phyloP scores from a whole-genome alignment of 2,797 vertebrate species.

The Syngnathus acus region DNA sequence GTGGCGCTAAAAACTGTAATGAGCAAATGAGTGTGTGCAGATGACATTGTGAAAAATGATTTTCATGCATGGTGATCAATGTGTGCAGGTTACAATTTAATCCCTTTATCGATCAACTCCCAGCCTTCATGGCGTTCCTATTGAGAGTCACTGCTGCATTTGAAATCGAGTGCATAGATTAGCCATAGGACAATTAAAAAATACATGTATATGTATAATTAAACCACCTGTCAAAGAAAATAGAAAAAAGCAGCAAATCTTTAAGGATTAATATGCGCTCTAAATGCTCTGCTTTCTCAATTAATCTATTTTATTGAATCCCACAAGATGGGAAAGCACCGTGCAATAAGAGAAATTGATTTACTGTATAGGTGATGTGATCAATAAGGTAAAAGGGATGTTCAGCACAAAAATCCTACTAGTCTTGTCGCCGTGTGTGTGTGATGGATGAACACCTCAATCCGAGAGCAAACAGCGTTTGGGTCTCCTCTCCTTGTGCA shows the following conservation, averaged over 20 bases:
- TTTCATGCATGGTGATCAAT: not conserved
- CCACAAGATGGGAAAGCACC: conserved; percentile 7
- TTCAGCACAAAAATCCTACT: not conserved
- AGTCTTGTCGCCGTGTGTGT: not conserved
- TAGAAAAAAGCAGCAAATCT: conserved; percentile 22
- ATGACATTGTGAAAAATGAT: not conserved
- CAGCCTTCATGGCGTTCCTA: conserved; percentile 2
- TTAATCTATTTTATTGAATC: conserved; percentile 30
- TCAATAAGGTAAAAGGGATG: conserved; percentile 2
- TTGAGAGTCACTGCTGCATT: conserved; percentile 26
- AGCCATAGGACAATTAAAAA: conserved; percentile 8
- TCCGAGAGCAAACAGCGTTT: not conserved
- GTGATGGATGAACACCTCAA: not conserved
- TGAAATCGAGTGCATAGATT: conserved; percentile 38
- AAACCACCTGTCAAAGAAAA: conserved; percentile 30
- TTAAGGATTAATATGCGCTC: conserved; percentile 24
- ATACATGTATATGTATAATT: not conserved
- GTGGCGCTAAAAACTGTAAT: too few species aligned
- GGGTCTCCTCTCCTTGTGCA: not conserved
- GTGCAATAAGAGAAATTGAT: not conserved
- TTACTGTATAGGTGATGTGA: not conserved
- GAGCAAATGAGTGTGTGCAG: not conserved
- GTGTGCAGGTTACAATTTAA: conserved; percentile 2
- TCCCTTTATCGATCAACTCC: conserved; percentile 9
- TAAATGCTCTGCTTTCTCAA: conserved; percentile 15